These are phyloP conservation scores for Bubo bubo DNA, from an alignment of 2,113 vertebrate genomes.

Conservation along the genomic window DNA sequence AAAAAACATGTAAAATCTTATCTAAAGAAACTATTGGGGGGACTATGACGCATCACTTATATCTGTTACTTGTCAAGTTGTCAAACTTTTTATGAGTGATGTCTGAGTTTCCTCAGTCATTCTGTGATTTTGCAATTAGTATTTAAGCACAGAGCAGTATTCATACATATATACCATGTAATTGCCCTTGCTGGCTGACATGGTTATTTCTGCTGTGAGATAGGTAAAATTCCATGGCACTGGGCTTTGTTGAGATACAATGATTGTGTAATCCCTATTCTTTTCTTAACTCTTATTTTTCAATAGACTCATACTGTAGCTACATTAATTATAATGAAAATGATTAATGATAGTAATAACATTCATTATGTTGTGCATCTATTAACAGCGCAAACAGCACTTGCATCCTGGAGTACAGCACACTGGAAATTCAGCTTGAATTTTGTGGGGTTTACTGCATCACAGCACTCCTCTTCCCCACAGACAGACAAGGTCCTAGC, in stretches of 20 bases:
- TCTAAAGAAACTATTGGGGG: neutral
- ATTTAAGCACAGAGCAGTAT: neutral
- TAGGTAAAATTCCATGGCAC: neutral
- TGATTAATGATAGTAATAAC: neutral
- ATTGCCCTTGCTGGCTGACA: neutral
- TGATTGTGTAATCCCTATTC: neutral
- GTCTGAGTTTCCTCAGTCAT: neutral
- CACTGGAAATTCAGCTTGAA: neutral
- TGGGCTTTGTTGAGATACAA: neutral
- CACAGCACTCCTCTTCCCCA: neutral
- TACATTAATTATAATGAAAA: slow-evolving; percentile 10
- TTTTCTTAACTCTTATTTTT: neutral
- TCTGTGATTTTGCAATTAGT: neutral
- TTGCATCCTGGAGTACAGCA: neutral
- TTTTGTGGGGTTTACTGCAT: neutral
- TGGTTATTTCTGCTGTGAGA: neutral
- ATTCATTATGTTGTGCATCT: neutral
- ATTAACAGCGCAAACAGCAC: neutral
- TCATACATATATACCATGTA: neutral
- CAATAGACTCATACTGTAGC: neutral
- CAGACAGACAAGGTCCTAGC: neutral
- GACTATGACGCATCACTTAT: neutral
- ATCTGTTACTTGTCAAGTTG: neutral
- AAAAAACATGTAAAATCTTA: neutral
- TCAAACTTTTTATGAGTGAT: neutral